These are phyloP conservation scores for Typhlichthys subterraneus DNA, from an alignment of 2,797 vertebrate species.

Conservation along the genomic window DNA sequence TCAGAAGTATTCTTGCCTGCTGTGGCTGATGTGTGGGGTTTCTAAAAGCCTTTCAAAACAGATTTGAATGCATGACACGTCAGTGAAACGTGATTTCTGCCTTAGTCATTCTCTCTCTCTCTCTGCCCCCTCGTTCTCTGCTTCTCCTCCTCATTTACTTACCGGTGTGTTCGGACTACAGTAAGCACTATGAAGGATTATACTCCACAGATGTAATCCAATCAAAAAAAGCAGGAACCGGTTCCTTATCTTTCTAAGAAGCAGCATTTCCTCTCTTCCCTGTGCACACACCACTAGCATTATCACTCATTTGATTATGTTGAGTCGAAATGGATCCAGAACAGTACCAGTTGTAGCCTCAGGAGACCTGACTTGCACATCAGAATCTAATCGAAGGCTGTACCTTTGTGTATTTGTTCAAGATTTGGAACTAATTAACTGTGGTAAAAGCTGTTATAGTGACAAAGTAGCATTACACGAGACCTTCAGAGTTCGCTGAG, in stretches of 20 bases:
- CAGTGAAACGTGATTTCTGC: background rate
- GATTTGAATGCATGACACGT: background rate
- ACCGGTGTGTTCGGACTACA: slow-evolving; percentile 61
- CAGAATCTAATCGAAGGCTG: slow-evolving; percentile 79
- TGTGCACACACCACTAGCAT: slow-evolving; percentile 72
- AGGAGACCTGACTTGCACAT: slow-evolving; percentile 77
- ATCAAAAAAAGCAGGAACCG: slow-evolving; percentile 81
- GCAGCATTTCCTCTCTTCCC: slow-evolving; percentile 76
- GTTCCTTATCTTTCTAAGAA: slow-evolving; percentile 83
- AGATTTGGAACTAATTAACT: slow-evolving; percentile 84
- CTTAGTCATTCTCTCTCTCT: slow-evolving; percentile 42
- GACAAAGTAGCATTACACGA: slow-evolving; percentile 69
- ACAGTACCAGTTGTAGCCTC: slow-evolving; percentile 70
- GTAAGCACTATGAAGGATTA: slow-evolving; percentile 75
- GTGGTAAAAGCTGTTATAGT: slow-evolving; percentile 78
- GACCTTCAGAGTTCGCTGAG: slow-evolving; percentile 59
- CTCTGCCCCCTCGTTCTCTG: slow-evolving; percentile 8
- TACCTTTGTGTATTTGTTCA: slow-evolving; percentile 81
- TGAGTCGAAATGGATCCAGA: slow-evolving; percentile 77
- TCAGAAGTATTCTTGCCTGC: no score
- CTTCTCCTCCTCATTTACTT: slow-evolving; percentile 63
- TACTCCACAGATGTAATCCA: slow-evolving; percentile 77
- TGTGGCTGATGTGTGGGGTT: no score
- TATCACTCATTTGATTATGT: slow-evolving; percentile 84
- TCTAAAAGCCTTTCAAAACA: background rate